Conservation (phyloP, 2,888 invertebrate species). For the Platynereis dumerilii region DNA sequence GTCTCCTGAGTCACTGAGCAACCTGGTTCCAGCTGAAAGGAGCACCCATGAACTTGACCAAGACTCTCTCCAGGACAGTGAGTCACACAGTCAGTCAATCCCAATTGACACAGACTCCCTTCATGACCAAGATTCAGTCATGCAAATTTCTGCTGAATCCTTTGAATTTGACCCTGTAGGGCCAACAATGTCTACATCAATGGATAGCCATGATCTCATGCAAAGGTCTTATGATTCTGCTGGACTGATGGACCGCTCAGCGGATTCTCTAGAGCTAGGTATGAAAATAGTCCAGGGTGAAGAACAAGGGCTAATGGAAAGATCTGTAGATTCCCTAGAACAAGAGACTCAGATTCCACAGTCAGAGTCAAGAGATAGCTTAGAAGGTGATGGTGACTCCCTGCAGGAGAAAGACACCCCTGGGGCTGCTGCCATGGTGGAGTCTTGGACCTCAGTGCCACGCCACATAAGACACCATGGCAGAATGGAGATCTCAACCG, state of each 20-base stretch:
- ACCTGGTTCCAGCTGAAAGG: constrained; percentile 28
- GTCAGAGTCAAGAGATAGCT: constrained; percentile 24
- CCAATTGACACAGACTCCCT: constrained; percentile 37
- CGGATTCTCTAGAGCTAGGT: constrained; percentile 48
- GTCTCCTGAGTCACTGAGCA: constrained; percentile 10
- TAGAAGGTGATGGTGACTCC: constrained; percentile 40
- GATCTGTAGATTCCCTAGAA: constrained; percentile 43
- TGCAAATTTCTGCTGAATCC: constrained; percentile 41
- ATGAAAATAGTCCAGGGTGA: constrained; percentile 7
- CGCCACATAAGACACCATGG: constrained; percentile 41
- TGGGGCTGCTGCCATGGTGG: constrained; percentile 47
- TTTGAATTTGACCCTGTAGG: constrained; percentile 30
- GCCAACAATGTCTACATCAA: constrained; percentile 17
- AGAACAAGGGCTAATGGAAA: constrained; percentile 33
- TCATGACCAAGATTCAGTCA: constrained; percentile 41
- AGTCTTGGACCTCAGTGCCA: constrained; percentile 41
- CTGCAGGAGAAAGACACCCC: constrained; percentile 44
- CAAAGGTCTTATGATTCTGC: constrained; percentile 45
- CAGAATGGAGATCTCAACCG: constrained; percentile 59
- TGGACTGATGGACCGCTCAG: constrained; percentile 41
- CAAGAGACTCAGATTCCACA: constrained; percentile 21
- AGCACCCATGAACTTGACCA: constrained; percentile 32
- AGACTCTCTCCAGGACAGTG: constrained; percentile 36
- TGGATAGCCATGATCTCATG: constrained; percentile 32
- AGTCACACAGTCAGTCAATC: constrained; percentile 31